These are phyloP conservation scores for Solenopsis fugax DNA, from an alignment of 1,140 invertebrate species.

Conservation along the genomic window DNA sequence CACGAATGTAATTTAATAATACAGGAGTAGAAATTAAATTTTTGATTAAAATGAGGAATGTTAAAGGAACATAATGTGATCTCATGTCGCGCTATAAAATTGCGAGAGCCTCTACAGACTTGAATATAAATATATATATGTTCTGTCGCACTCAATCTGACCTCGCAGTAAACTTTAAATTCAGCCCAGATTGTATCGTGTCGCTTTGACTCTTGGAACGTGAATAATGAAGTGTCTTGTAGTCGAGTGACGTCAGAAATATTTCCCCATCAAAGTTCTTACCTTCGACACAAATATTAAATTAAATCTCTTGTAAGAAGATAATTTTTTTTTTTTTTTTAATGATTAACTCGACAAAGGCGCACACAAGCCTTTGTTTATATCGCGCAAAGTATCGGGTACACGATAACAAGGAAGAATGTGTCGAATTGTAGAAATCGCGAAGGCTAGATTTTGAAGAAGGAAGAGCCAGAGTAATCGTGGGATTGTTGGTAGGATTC, in stretches of 20 bases:
- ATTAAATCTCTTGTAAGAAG: background rate
- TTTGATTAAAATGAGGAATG: background rate
- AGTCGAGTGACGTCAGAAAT: slow-evolving; percentile 32
- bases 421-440: background rate
- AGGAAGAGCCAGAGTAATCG: background rate
- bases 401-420: background rate
- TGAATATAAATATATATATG: slow-evolving; percentile 38
- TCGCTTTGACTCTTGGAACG: slow-evolving; percentile 50
- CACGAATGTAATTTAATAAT: background rate
- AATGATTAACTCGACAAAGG: background rate
- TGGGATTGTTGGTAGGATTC: background rate
- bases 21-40: background rate
- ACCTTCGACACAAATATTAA: background rate
- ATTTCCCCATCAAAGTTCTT: slow-evolving; percentile 9
- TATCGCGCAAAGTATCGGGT: background rate
- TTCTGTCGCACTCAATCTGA: slow-evolving; percentile 20
- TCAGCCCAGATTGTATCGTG: slow-evolving; percentile 25
- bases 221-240: slow-evolving; percentile 39
- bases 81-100: background rate
- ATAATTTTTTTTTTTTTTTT: background rate
- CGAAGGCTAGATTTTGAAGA: background rate
- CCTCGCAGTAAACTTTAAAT: slow-evolving; percentile 38
- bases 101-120: no score
- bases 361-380: background rate
- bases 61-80: background rate